Base-by-base conservation (phyloP, 2,113 vertebrate species). In the Rhadina sibilatrix region DNA sequence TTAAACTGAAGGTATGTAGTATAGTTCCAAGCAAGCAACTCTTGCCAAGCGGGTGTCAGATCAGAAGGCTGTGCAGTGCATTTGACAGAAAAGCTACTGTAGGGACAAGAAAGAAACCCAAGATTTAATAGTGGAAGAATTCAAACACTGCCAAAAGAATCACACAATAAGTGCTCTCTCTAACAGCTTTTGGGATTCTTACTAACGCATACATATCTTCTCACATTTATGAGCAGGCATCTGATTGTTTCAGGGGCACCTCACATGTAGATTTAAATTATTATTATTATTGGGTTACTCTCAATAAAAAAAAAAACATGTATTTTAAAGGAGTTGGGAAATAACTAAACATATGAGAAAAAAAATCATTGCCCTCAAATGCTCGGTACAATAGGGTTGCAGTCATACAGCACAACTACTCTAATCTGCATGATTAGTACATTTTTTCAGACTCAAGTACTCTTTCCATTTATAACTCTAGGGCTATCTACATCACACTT, bases 31-130 rank as follows among this genome's bases (percentile, higher is more conserved):
- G 47, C 12, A 92, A 92, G 52, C 5, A 60, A 7, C 14, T 64
- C 68, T 59, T 90, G 79, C 87, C 83, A 95, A 93, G 44, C 12
- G n/a, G 44, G 46, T 95, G 87, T 82, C 92, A 92, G 60, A 68
- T 69, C n/a, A 84, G n/a, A 81, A 68, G 15, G 53, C 13, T 44
- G 25, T 64, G 31, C 52, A 68, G 68, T 28, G 57, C n/a, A 50
- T 80, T 93, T 84, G 60, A 95, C 52, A 93, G 92, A 88, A 93
- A 83, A 93, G 20, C 56, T 77, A 53, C 24, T 22, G 17, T 11
- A 90, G 68, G 35, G 56, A 86, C 49, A 81, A 60, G 61, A 94
- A 89, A 81, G 18, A 71, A 92, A 30, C 12, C 25, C 4, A 3
- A 75, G 46, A 66, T 69, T 94, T 71, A 64, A 25, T 40, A 78